A percentile compares a stretch with the other conserved stretches of the same genome.
Conservation (phyloP, 2,888 invertebrate species). For the Drosophila diplacantha region DNA sequence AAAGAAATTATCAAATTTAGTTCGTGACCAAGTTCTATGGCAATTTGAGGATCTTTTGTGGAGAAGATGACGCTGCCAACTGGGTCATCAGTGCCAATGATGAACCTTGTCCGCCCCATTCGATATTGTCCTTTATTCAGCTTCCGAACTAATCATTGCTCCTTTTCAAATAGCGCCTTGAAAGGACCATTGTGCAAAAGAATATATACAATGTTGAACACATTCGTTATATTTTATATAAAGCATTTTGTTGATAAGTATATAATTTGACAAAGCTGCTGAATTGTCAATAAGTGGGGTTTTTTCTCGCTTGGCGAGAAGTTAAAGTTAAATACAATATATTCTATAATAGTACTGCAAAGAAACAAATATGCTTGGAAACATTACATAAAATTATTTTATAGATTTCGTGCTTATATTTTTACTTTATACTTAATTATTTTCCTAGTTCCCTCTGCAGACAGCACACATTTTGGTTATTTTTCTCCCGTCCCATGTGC, state of each 20-base stretch:
- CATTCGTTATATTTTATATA: neutral
- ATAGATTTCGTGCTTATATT: neutral
- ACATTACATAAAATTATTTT: neutral
- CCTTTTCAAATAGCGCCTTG: neutral
- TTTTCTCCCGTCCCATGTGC: neutral
- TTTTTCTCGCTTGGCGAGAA: no score
- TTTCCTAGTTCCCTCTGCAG: neutral
- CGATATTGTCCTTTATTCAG: neutral
- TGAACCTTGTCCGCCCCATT: neutral
- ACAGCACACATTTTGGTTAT: neutral
- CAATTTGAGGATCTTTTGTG: neutral
- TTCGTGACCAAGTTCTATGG: neutral
- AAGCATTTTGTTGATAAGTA: no score
- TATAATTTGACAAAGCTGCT: no score
- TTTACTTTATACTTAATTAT: neutral
- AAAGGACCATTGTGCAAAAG: neutral
- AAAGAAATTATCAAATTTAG: neutral
- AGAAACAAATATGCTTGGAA: neutral
- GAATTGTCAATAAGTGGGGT: no score
- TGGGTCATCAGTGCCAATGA: constrained; percentile 1
- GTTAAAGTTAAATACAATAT: no score
- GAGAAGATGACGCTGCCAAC: neutral
- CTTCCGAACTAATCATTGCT: neutral
- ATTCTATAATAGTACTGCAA: no score
- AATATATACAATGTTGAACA: neutral